Evolutionary conservation across 1,140 invertebrate species (phyloP), one percentile per base, ranked within the genome.

Genomic region (Polypedilum vanderplanki): DNA sequence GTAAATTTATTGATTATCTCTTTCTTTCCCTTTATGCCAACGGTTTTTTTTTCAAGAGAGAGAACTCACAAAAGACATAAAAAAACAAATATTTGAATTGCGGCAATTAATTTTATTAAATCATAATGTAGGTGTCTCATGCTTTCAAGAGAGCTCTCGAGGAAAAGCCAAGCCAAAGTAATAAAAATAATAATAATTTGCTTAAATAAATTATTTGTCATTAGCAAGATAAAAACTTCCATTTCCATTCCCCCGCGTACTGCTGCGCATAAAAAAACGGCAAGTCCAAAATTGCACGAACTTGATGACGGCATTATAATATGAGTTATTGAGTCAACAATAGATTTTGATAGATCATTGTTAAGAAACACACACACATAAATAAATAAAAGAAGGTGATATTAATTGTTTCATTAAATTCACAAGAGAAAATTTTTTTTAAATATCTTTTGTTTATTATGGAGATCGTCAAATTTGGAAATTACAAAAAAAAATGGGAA

Each of bases 101-200:
- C 17, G 17, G 65, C 20, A 70, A 70, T 70, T 70, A 70, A 70
- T 70, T 70, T 70, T 70, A 70, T 70, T 70, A 22, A 70, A 70
- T 70, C 65, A 18, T 20, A 22, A 57, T 57, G 46, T 57, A 57
- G 46, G 46, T 57, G 46, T 57, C n/a, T 57, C n/a, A 4, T 57
- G 46, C 24, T 33, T 33, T 33, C 5, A 3, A 33, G 5, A 33
- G 24, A 33, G 24, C 24, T 33, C 24, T 3, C 1, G 24, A 33
- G 24, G 5, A 3, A 33, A 5, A 33, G 24, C n/a, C n/a, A n/a
- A 33, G 24, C 2, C 24, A 33, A 33, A 33, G 24, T 33, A 33
- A 33, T 33, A 33, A 33, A 33, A 33, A 33, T 33, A 33, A 33
- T 33, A 33, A 33, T 33, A 33, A 33, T 46, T 9, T 46, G 15